Conservation (phyloP, 2,888 invertebrate species). For the Galerucella pusilla region DNA sequence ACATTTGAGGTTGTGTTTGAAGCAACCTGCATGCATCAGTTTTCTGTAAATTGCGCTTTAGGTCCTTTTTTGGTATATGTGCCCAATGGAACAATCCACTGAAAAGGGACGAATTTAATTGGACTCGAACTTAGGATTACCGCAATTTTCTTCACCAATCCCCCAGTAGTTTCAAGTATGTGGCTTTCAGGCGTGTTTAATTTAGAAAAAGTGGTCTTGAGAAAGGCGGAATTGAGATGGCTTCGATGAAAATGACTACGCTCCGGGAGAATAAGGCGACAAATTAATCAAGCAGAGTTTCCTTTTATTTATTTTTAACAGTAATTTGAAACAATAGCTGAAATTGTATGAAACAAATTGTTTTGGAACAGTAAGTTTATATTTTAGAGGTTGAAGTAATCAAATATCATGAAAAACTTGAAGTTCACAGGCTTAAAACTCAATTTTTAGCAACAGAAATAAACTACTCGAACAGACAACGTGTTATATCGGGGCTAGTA, state of each 20-base stretch:
- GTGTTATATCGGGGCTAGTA: no score
- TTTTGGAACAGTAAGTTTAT: background rate
- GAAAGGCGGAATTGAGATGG: background rate
- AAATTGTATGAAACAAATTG: background rate
- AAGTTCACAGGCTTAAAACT: no score
- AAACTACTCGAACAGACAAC: no score
- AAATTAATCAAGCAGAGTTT: constrained; percentile 16
- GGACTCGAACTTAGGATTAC: constrained; percentile 4
- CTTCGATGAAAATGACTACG: background rate
- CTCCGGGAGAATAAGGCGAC: background rate
- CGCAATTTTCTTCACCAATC: constrained; percentile 18
- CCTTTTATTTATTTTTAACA: background rate
- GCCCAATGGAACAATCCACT: no score
- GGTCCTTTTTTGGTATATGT: no score
- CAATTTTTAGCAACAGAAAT: no score
- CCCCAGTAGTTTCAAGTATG: background rate
- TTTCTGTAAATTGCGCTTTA: no score
- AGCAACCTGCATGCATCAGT: no score
- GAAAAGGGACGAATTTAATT: constrained; percentile 9
- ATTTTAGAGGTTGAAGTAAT: no score
- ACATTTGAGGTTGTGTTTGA: no score
- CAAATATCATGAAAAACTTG: no score
- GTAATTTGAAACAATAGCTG: background rate
- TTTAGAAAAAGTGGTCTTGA: constrained; percentile 14
- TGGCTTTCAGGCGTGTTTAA: constrained; percentile 14